Evolutionary conservation across 2,113 vertebrate species (phyloP), one percentile per base, ranked within the genome.

Genomic region (Pterocles gutturalis): DNA sequence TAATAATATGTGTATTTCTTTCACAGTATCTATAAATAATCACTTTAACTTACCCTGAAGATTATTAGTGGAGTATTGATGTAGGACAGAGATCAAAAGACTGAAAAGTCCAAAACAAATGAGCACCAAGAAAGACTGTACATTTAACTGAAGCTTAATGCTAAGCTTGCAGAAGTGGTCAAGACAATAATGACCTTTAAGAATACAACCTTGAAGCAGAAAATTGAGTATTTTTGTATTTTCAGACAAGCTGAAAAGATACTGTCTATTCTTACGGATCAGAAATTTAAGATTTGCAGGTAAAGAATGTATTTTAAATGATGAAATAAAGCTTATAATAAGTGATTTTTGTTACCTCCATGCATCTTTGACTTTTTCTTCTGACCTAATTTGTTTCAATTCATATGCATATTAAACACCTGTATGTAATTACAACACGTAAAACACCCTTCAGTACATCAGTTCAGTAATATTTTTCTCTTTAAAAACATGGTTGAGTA

Each of bases 111-210:
- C 38, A 84, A 10, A 13, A 73, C 1, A 70, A 69, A 46, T 17
- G 3, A 64, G 2, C 10, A 34, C 4, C 3, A 22, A 45, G 49
- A 73, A n/a, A 29, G 18, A 19, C 0, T 55, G 1, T 3, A 31
- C 4, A 8, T 65, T 41, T 75, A 48, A 33, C 10, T 2, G 26
- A 61, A 88, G 1, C 5, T 38, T 46, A 61, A n/a, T 28, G 2
- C 0, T 43, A 65, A 61, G 4, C 10, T 36, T 78, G 15, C 18
- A 43, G 0, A 7, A 34, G 1, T 15, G 9, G 45, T 20, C 4
- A 43, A 90, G 33, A 67, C 45, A 72, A 49, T 2, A 28, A 43
- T 11, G 4, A 64, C 2, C 11, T n/a, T 36, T 51, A 65, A 33
- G 4, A 17, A 43, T 18, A 29, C 1, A 72, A n/a, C 12, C 3